Base-by-base conservation (phyloP, 2,797 vertebrate species). In the Buphagus erythrorhynchus region DNA sequence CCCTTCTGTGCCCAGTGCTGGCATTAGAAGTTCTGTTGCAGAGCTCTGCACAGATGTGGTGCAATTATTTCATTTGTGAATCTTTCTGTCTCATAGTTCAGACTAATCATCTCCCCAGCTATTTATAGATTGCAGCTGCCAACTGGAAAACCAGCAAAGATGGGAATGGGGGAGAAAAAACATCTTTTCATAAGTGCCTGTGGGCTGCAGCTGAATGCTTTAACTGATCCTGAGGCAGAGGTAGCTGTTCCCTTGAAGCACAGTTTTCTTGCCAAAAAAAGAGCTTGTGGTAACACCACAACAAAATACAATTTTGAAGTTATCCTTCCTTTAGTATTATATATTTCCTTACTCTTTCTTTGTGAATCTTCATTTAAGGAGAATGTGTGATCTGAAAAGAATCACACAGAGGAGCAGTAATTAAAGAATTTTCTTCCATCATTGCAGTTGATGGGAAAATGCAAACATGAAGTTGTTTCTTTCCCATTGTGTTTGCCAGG, bases 101-200 rank as follows among this genome's bases (percentile, higher is more conserved):
- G 57, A 28, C 52, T 85, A 89, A 92, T 92, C 78, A 62, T 93
- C 86, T 88, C 72, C 66, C 31, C 65, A 65, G 81, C 90, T 97
- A 97, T 93, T 97, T 97, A 96, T 93, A 91, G 84, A 43, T 17
- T 92, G 89, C 95, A 96, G 92, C 91, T 96, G 91, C 75, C 88
- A 92, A 96, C 49, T 77, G 89, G 86, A 89, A 95, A 94, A 72
- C 49, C 68, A 86, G 49, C 22, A 75, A 96, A 90, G 74, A 87
- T 65, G 48, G 74, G 59, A 94, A 84, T 7, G 20, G 54, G 13
- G 80, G 33, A 83, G 57, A 58, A 86, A 91, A 94, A 77, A 3
- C 24, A 40, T 20, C 19, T 58, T 85, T 93, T 90, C 19, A 35
- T 74, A 26, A 59, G 48, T 74, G 67, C 20, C 68, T 63, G 13